Base-by-base conservation (phyloP, 2,888 invertebrate species). In the Bruchidius siliquastri region DNA sequence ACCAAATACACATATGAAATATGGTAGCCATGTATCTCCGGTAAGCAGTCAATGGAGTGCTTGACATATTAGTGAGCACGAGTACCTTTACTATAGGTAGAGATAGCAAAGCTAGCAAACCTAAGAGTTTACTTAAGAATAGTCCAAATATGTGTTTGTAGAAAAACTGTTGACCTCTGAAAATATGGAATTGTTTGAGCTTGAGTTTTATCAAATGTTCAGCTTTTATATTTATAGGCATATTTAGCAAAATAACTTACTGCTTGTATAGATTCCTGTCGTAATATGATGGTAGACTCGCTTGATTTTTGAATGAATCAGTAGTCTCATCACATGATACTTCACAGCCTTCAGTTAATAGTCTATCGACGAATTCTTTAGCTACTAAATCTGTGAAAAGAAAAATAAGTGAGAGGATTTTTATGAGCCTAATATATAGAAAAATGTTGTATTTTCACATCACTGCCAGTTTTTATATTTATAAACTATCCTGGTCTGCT, bases 1-100 rank as follows among this genome's bases (percentile, higher is more conserved):
- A 95, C 97, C 97, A 97, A 3, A 91, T 85, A 21, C 91, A 85
- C 72, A 93, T 91, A 82, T 96, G 95, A 0, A 92, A 88, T 69
- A 94, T 87, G 0, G 97, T 97, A 8, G 92, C 90, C 10, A 94
- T 85, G 84, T 96, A 97, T 79, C 96, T 88, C 74, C 88, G 90
- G 85, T 94, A 94, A 0, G 95, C 92, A 0, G 90, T 89, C 72
- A 88, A 86, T 0, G 89, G 85, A 0, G 91, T 91, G 73, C 90
- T 89, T 32, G 95, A 94, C 81, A 92, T 91, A 22, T 90, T 89
- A 0, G 96, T 94, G 79, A 91, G 90, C 0, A 92, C 87, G 8
- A 96, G 88, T 30, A 95, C 90, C 0, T 89, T 87, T 2, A 94
- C 92, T 6, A 49, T 1, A 0, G 93, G 92, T 71, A 95, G 88